Evolutionary conservation across 1,140 invertebrate genomes (phyloP).

Genomic region (Doryteuthis pealeii): DNA sequence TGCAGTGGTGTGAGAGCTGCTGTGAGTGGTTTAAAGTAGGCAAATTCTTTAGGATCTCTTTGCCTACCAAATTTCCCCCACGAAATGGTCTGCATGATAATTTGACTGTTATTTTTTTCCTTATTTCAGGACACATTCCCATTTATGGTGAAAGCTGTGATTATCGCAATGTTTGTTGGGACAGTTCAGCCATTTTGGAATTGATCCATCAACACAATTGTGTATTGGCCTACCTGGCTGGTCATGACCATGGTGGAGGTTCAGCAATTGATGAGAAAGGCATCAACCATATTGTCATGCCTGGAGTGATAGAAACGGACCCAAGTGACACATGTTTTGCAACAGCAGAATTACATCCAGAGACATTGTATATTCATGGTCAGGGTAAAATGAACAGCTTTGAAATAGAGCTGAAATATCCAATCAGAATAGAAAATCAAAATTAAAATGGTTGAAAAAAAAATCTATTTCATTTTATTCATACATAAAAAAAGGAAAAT

Average conservation of each 20-base stretch:
- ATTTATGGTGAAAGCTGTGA: slow-evolving; percentile 39
- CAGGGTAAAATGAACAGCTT: slow-evolving; percentile 27
- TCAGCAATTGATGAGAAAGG: slow-evolving; percentile 44
- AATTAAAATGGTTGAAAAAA: no score
- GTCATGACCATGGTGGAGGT: slow-evolving; percentile 52
- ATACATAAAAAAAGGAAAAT: no score
- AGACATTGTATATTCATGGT: slow-evolving; percentile 36
- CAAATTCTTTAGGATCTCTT: no score
- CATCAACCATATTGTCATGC: slow-evolving; percentile 51
- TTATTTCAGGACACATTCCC: slow-evolving; percentile 48
- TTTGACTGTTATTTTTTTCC: no score
- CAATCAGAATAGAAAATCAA: slow-evolving; percentile 4
- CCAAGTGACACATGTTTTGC: slow-evolving; percentile 44
- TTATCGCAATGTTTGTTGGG: slow-evolving; percentile 47
- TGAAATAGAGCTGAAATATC: slow-evolving; percentile 29
- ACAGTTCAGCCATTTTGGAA: slow-evolving; percentile 49
- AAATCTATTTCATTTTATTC: no score
- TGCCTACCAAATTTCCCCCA: no score
- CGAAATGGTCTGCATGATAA: no score
- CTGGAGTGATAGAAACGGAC: slow-evolving; percentile 52
- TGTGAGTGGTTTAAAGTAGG: no score
- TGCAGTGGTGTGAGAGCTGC: no score
- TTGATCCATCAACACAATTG: slow-evolving; percentile 38
- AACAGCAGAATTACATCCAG: slow-evolving; percentile 45
- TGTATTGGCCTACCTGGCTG: slow-evolving; percentile 50